Evolutionary conservation across 2,888 invertebrate species (phyloP), one percentile per base, ranked within the genome.

Genomic region (Idaea aversata): DNA sequence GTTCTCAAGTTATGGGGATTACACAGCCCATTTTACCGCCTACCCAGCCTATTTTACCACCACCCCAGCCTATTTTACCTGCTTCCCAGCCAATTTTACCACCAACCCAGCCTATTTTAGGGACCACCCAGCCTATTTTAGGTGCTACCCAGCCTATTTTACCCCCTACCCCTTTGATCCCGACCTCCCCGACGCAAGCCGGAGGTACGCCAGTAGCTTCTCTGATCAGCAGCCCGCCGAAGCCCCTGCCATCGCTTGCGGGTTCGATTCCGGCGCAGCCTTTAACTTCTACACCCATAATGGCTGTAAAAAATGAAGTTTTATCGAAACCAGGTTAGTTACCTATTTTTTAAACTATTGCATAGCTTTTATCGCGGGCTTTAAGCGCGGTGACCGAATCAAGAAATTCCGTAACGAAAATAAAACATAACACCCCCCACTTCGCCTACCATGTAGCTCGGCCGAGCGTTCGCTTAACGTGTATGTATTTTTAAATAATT

Each of bases 251-350:
- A 15, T 72, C 75, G 16, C 69, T 81, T 0, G 82, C 80, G 0
- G 78, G 82, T 72, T 72, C 82, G 61, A 72, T 79, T 35, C 65
- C 79, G 13, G 72, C 73, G 47, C 93, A 91, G 65, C 91, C 92
- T 0, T 78, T 93, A 0, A 92, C 93, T 0, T 92, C 92, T 0
- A 93, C 92, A 0, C 92, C 93, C 0, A 85, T 93, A 0, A 85
- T 87, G 0, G 84, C 88, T 0, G 71, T 88, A 13, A 90, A 85
- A 61, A 84, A 76, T 59, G 91, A 91, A 0, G 82, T 83, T 0
- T 67, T 87, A n/a, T 90, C 91, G 0, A 91, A 91, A 64, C 88
- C 93, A 0, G 88, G 93, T 91, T 65, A 85, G 85, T 75, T 16
- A n/a, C n/a, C n/a, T n/a, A n/a, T n/a, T n/a, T n/a, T n/a, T n/a